These are phyloP conservation scores for Poeciliopsis retropinna DNA, from an alignment of 2,113 vertebrate species.

Conservation along the genomic window DNA sequence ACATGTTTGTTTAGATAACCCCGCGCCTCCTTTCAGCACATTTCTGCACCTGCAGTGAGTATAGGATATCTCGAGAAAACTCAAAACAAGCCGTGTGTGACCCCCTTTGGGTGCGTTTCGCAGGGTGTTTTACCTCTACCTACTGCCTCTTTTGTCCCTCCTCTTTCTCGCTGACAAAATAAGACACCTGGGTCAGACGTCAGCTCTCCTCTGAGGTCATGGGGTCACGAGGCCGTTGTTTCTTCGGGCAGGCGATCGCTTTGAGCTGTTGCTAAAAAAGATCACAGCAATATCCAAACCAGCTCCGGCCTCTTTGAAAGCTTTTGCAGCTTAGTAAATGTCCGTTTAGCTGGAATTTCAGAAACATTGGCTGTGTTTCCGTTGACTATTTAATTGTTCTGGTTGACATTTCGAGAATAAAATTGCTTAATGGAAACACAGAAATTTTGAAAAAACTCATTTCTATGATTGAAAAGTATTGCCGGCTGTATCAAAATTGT, in stretches of 20 bases:
- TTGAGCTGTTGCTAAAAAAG: slow-evolving; percentile 17
- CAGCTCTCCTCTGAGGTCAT: slow-evolving; percentile 46
- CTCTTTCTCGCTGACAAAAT: slow-evolving; percentile 58
- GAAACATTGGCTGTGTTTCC: too few species aligned
- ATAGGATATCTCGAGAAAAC: slow-evolving; percentile 73
- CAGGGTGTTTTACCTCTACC: slow-evolving; percentile 1
- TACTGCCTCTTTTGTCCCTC: slow-evolving; percentile 1
- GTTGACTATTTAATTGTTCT: too few species aligned
- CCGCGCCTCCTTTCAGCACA: neutral
- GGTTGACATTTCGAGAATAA: too few species aligned
- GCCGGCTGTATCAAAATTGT: too few species aligned
- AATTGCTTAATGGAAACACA: too few species aligned
- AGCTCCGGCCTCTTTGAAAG: too few species aligned
- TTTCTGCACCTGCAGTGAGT: slow-evolving; percentile 76
- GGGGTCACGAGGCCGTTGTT: slow-evolving; percentile 62
- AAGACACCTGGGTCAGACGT: slow-evolving; percentile 62
- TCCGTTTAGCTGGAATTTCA: too few species aligned
- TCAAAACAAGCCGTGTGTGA: slow-evolving; percentile 71
- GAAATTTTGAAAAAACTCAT: too few species aligned
- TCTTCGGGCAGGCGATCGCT: slow-evolving; percentile 68
- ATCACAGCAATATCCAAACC: too few species aligned
- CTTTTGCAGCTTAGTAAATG: too few species aligned
- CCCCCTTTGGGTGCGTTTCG: slow-evolving; percentile 42
- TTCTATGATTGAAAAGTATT: too few species aligned
- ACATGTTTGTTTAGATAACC: slow-evolving; percentile 42